Evolutionary conservation across 2,113 vertebrate genomes (phyloP).

Genomic region (Oceanites oceanicus): DNA sequence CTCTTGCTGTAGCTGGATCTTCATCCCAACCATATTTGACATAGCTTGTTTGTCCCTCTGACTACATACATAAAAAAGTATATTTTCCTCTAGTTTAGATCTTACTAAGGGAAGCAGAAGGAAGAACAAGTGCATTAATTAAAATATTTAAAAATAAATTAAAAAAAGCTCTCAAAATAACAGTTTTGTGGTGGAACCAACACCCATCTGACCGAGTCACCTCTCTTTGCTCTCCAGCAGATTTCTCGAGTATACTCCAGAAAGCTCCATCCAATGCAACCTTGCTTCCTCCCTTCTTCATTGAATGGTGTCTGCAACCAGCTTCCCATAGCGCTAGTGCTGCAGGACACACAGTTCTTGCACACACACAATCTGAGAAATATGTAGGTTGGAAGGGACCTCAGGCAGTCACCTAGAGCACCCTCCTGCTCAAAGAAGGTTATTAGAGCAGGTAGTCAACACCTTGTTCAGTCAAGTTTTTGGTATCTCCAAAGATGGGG

Average conservation of each 20-base stretch:
- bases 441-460: neutral
- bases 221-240: neutral
- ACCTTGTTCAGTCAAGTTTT: neutral
- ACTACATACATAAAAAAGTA: neutral
- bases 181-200: neutral
- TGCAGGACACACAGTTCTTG: neutral
- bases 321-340: fast-evolving
- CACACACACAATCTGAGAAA: neutral
- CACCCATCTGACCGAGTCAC: neutral
- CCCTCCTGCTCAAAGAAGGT: neutral
- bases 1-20: neutral
- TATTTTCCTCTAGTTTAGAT: neutral
- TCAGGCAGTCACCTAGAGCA: neutral
- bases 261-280: neutral
- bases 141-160: neutral
- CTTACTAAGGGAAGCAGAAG: neutral
- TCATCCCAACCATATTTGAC: neutral
- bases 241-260: neutral
- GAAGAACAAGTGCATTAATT: neutral
- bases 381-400: neutral
- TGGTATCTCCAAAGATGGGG: neutral
- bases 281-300: neutral
- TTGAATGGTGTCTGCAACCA: neutral
- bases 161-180: neutral
- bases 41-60: neutral